phyloP scores from a whole-genome alignment of 1,140 invertebrate species.

The Drosophila repleta region DNA sequence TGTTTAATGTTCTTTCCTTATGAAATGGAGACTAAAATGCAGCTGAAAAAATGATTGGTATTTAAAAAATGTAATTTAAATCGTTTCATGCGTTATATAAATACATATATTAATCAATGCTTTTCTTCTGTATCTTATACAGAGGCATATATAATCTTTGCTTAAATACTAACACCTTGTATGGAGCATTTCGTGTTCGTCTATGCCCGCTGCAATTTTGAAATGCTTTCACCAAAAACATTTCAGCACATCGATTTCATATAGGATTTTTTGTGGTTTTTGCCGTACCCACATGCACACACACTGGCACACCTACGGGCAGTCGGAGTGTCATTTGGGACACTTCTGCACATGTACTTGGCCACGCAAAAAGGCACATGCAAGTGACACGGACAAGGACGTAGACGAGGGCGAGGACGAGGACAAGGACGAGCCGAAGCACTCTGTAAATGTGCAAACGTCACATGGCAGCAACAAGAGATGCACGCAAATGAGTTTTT shows the following conservation, averaged over 20 bases:
- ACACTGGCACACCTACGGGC: conserved; percentile 25
- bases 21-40: too few species aligned
- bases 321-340: conserved; percentile 63
- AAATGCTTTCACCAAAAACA: conserved; percentile 24
- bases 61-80: too few species aligned
- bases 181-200: conserved; percentile 7
- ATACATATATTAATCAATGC: too few species aligned
- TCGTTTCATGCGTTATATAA: too few species aligned
- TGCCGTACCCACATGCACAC: conserved; percentile 14
- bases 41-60: too few species aligned
- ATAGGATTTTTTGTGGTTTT: conserved; percentile 56
- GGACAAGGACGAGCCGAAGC: conserved; percentile 14
- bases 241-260: conserved; percentile 61
- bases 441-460: conserved; percentile 45
- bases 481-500: conserved; percentile 37
- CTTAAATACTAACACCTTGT: too few species aligned
- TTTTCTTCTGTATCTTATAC: too few species aligned
- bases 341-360: conserved; percentile 75
- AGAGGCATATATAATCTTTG: too few species aligned
- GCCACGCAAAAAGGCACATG: conserved; percentile 75
- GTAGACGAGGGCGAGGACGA: not conserved
- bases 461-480: conserved; percentile 20
- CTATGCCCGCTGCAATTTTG: not conserved
- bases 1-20: too few species aligned
- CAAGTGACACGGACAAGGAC: conserved; percentile 61